Conservation (phyloP, 2,797 vertebrate species). For the Ciconia nigra region DNA sequence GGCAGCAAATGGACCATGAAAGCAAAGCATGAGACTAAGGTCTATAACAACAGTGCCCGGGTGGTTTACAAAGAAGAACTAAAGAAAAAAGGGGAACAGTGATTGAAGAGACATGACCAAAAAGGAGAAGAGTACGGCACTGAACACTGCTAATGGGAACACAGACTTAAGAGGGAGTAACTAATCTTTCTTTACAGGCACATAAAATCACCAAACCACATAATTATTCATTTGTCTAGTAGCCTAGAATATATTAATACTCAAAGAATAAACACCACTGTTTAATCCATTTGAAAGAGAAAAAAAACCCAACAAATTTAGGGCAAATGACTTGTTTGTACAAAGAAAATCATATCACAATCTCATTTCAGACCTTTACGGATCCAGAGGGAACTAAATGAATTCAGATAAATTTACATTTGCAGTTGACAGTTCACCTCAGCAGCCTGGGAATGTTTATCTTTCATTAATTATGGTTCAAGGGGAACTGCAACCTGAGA, state of each 20-base stretch:
- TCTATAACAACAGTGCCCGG: not conserved
- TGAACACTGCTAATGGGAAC: not conserved
- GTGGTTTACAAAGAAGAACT: not conserved
- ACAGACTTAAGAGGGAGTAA: not conserved
- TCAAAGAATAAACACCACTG: not conserved
- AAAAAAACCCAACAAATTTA: not conserved
- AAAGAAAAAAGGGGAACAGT: not conserved
- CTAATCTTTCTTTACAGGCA: not conserved
- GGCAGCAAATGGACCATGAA: not conserved
- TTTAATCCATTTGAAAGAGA: not conserved
- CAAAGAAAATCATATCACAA: not conserved
- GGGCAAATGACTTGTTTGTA: not conserved
- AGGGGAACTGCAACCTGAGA: conserved; percentile 48
- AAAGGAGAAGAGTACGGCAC: not conserved
- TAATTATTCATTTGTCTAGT: not conserved
- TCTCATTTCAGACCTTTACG: not conserved
- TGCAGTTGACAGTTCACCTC: conserved; percentile 13
- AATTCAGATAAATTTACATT: conserved; percentile 34
- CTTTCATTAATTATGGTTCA: conserved; percentile 61
- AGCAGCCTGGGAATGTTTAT: conserved; percentile 30
- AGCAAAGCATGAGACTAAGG: not conserved
- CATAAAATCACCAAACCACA: not conserved
- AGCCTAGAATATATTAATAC: not conserved
- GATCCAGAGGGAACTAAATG: not conserved
- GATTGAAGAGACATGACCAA: not conserved